Conservation (phyloP, 2,797 vertebrate species). For the Labeo calbasu region DNA sequence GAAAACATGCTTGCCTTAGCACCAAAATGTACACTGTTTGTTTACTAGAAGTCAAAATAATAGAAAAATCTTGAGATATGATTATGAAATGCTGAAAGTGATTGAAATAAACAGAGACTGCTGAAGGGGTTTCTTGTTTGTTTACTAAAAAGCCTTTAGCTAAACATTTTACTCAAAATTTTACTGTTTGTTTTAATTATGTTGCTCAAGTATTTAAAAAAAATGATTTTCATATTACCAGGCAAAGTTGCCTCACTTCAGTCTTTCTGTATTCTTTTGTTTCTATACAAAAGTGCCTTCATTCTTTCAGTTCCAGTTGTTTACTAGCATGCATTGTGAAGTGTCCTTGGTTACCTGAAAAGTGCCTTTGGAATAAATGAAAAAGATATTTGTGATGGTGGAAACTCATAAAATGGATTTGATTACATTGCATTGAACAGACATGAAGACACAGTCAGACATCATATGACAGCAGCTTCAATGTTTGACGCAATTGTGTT, state of each 20-base stretch:
- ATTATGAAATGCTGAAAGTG: not conserved
- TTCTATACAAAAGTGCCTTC: not conserved
- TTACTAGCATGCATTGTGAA: not conserved
- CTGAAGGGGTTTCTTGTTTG: too few species aligned
- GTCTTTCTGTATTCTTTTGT: not conserved
- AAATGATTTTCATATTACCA: too few species aligned
- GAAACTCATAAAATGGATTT: not conserved
- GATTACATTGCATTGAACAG: slow-evolving; percentile 1
- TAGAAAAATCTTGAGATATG: not conserved
- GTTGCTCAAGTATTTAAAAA: not conserved
- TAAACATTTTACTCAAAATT: not conserved
- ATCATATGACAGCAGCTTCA: not conserved
- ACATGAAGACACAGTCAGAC: not conserved
- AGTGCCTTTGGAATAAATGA: not conserved
- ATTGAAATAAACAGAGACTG: not conserved
- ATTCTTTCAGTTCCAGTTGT: not conserved
- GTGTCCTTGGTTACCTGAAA: not conserved
- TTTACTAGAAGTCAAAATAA: not conserved
- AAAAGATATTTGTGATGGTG: not conserved
- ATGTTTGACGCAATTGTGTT: not conserved
- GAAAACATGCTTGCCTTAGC: too few species aligned
- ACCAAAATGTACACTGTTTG: not conserved
- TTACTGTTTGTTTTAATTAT: slow-evolving; percentile 2
- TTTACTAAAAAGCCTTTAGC: not conserved
- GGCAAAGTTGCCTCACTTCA: not conserved